These are phyloP conservation scores for Rhinopomastus cyanomelas DNA, from an alignment of 2,113 vertebrate genomes.

Conservation along the genomic window DNA sequence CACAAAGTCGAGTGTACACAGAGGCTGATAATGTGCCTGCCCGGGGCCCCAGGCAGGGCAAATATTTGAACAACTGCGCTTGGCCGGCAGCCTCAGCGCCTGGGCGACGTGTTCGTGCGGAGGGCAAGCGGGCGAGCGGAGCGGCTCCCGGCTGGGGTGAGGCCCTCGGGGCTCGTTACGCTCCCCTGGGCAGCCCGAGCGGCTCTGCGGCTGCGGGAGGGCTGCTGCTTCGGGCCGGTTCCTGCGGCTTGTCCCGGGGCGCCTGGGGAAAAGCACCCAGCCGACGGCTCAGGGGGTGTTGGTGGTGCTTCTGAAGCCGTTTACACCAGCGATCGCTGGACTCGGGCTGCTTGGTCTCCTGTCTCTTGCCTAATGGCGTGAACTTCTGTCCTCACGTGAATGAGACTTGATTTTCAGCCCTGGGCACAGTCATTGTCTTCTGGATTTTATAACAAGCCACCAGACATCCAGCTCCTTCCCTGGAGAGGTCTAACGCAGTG, in stretches of 20 bases:
- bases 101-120: neutral
- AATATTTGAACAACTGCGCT: conserved; percentile 18
- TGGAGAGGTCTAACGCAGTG: neutral
- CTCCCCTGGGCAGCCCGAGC: no score
- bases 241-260: neutral
- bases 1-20: neutral
- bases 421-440: neutral
- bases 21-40: conserved; percentile 40
- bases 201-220: no score
- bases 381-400: no score
- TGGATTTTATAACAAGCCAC: neutral
- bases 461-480: neutral
- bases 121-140: neutral
- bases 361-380: no score
- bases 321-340: neutral
- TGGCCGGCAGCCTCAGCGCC: neutral
- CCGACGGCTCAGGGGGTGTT: neutral
- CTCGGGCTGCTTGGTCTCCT: neutral
- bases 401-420: neutral
- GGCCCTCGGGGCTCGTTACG: conserved; percentile 58
- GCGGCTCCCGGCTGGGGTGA: conserved; percentile 19
- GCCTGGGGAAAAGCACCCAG: neutral
- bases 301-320: neutral
- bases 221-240: conserved; percentile 15
- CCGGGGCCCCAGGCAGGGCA: neutral